A percentile compares a stretch with the other conserved stretches of the same genome.
Evolutionary conservation across 2,888 invertebrate genomes (phyloP).

Genomic region (Ctenicera cuprea): DNA sequence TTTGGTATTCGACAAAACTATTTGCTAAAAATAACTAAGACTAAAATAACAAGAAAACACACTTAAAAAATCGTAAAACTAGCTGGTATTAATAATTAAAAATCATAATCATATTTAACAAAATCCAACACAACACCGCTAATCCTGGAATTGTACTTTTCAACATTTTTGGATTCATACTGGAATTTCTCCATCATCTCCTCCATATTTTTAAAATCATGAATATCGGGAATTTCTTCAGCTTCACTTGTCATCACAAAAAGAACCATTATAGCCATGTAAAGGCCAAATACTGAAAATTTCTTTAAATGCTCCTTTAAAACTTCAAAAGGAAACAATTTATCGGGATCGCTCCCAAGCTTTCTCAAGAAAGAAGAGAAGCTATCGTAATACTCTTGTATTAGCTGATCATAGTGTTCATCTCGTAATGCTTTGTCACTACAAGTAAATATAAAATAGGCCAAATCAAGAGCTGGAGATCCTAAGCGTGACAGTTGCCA

Average conservation of each 20-base stretch:
- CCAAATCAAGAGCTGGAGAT: slow-evolving; percentile 63
- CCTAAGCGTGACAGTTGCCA: slow-evolving; percentile 56
- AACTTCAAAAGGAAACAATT: slow-evolving; percentile 61
- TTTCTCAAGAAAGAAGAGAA: slow-evolving; percentile 57
- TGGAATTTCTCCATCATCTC: slow-evolving; percentile 26
- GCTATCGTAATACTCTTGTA: slow-evolving; percentile 63
- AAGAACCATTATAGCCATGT: slow-evolving; percentile 59
- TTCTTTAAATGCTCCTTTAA: slow-evolving; percentile 61
- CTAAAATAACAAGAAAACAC: too few species aligned
- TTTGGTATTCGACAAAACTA: too few species aligned
- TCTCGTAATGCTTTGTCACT: slow-evolving; percentile 62
- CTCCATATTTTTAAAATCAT: slow-evolving; percentile 18
- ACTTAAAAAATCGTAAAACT: too few species aligned
- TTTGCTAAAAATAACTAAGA: too few species aligned
- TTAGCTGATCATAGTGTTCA: slow-evolving; percentile 60
- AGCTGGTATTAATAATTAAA: slow-evolving; percentile 4
- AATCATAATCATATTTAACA: slow-evolving; percentile 41
- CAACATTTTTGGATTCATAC: slow-evolving; percentile 51
- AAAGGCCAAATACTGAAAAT: slow-evolving; percentile 61
- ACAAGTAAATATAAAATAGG: slow-evolving; percentile 64
- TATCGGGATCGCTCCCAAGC: slow-evolving; percentile 61
- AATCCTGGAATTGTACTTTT: slow-evolving; percentile 49
- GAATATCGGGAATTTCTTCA: slow-evolving; percentile 57
- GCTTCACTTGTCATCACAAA: slow-evolving; percentile 59
- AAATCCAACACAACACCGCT: slow-evolving; percentile 51